Base-by-base conservation (phyloP, 92 coral and sea anemone genomes). In the Paramuricea clavata region DNA sequence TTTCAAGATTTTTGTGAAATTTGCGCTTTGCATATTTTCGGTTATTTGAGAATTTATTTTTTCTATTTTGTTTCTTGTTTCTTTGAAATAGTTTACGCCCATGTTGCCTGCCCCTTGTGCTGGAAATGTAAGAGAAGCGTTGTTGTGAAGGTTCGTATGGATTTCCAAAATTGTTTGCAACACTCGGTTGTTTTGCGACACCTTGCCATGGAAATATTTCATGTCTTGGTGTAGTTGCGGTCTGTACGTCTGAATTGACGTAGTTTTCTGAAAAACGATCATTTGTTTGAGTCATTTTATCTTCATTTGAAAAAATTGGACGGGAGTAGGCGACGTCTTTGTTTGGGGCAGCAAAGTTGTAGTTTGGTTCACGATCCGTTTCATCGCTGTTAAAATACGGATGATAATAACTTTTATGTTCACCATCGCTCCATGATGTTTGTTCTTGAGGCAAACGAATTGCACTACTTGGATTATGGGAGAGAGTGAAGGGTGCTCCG, bases 401-500 rank as follows among this genome's bases (percentile, higher is more conserved):
- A 28, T 62, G 7, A 62, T n/a, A 57, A 57, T 62, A 62, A 31
- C 70, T 62, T 13, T 26, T 2, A 6, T 26, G 36, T 62, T 31
- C 35, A 62, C n/a, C 34, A 12, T 62, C 30, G 4, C 8, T 22
- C 70, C 70, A 62, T 28, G 23, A 27, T 27, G 21, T 65, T 65
- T 65, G 39, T 1, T 27, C 72, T 65, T 16, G 1, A 33, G 13
- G 28, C 6, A 26, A 39, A 21, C 57, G 36, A 39, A 3, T 30
- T 19, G 15, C 17, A 72, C 28, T 23, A 8, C 1, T 1, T 9
- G 91, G 59, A 15, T 69, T 73, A 44, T 93, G 93, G 0, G 96
- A 93, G 23, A 91, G 81, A 3, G 94, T 91, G 36, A 85, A 91
- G 3, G 96, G 96, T 11, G 96, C 93, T 2, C 94, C 94, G n/a